These are phyloP conservation scores for Phalacrocorax brasilianus DNA, from an alignment of 2,113 vertebrate species.

Conservation along the genomic window DNA sequence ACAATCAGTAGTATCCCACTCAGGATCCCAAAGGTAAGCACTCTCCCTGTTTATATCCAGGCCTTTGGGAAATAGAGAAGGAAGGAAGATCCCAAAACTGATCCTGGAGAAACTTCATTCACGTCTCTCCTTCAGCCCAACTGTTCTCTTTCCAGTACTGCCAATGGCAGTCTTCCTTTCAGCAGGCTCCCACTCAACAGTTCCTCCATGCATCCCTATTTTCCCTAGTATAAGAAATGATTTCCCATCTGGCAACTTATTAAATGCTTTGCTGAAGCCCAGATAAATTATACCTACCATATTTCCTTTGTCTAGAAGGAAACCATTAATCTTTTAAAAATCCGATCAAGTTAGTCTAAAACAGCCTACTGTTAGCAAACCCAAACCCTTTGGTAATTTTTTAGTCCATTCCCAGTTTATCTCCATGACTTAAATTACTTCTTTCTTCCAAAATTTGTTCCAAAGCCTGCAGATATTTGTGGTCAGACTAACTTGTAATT, in stretches of 20 bases:
- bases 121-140: neutral
- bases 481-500: conserved; percentile 1
- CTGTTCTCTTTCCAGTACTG: neutral
- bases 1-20: neutral
- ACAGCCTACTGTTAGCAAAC: neutral
- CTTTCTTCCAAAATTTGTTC: conserved; percentile 17
- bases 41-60: neutral
- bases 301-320: conserved; percentile 36
- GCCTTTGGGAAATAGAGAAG: neutral
- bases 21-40: neutral
- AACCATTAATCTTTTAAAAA: conserved; percentile 23
- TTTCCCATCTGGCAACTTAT: conserved; percentile 18
- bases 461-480: neutral
- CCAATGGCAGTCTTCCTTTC: neutral
- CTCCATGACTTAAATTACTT: neutral
- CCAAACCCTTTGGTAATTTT: neutral
- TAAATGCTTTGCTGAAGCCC: conserved; percentile 45
- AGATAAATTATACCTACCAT: conserved; percentile 21
- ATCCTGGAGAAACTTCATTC: neutral
- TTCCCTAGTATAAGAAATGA: conserved; percentile 5
- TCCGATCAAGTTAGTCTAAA: conserved; percentile 1
- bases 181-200: neutral
- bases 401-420: neutral
- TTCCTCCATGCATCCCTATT: neutral
- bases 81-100: neutral